phyloP scores from a whole-genome alignment of 2,888 invertebrate genomes.

The Polydrusus tereticollis region DNA sequence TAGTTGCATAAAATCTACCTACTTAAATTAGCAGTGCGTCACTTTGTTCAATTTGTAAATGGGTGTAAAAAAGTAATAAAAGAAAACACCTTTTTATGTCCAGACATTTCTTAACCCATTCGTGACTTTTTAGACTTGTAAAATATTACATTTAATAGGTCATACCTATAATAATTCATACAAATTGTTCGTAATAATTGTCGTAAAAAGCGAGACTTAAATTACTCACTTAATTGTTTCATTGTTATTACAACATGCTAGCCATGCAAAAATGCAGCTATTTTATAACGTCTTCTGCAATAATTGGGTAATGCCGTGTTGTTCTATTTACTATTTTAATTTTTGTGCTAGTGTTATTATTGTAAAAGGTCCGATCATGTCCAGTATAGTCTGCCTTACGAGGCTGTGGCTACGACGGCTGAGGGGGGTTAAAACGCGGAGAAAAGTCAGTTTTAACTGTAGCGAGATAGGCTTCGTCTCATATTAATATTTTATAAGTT shows the following conservation, averaged over 20 bases:
- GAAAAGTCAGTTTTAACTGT: no score
- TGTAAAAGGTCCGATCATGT: no score
- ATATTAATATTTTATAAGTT: no score
- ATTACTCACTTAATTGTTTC: constrained; percentile 16
- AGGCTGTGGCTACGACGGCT: no score
- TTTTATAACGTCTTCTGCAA: not conserved
- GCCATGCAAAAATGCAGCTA: not conserved
- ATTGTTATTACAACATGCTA: constrained; percentile 5
- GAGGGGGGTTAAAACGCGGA: no score
- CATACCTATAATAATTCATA: constrained; percentile 12
- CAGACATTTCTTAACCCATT: constrained; percentile 4
- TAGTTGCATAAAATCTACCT: no score
- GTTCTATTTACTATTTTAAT: not conserved
- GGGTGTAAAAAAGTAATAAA: no score
- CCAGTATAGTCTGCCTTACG: no score
- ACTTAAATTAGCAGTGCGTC: no score
- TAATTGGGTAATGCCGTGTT: not conserved
- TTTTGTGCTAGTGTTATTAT: not conserved
- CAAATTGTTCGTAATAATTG: constrained; percentile 20
- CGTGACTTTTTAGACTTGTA: not conserved
- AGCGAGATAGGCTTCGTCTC: no score
- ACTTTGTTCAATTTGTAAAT: no score
- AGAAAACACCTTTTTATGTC: not conserved
- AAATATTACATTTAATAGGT: constrained; percentile 3
- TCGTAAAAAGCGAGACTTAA: constrained; percentile 21